Conservation (phyloP, 2,888 invertebrate species). For the Latrodectus hesperus region DNA sequence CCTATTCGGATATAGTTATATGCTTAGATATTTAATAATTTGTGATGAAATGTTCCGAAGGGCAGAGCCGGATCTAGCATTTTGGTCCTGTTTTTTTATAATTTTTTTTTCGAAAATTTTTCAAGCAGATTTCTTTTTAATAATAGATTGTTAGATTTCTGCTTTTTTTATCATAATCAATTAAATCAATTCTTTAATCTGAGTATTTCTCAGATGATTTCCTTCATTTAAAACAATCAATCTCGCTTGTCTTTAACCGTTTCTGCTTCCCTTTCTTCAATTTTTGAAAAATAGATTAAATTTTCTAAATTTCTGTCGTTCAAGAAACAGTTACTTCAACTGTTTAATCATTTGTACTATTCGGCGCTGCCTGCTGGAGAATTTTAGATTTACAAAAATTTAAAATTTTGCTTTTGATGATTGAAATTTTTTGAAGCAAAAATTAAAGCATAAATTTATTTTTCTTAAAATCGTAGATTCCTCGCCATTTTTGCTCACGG, state of each 20-base stretch:
- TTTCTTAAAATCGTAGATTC: constrained; percentile 64
- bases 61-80: constrained; percentile 41
- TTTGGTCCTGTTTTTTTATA: too few species aligned
- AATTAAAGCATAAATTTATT: constrained; percentile 55
- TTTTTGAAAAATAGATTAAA: too few species aligned
- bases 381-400: neutral
- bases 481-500: constrained; percentile 51
- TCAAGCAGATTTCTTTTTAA: neutral
- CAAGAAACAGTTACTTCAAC: too few species aligned
- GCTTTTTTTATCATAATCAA: too few species aligned
- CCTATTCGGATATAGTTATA: neutral
- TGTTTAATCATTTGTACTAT: neutral
- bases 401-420: constrained; percentile 18
- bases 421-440: constrained; percentile 11
- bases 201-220: too few species aligned
- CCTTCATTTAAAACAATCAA: too few species aligned
- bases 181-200: too few species aligned
- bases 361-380: constrained; percentile 58
- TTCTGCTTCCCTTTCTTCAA: too few species aligned
- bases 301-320: too few species aligned
- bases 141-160: too few species aligned
- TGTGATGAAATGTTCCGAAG: constrained; percentile 32
- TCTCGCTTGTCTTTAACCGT: too few species aligned
- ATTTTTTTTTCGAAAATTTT: too few species aligned
- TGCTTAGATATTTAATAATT: constrained; percentile 2